These are phyloP conservation scores for Drosophila bifasciata DNA, from an alignment of 1,140 invertebrate genomes.

Conservation along the genomic window DNA sequence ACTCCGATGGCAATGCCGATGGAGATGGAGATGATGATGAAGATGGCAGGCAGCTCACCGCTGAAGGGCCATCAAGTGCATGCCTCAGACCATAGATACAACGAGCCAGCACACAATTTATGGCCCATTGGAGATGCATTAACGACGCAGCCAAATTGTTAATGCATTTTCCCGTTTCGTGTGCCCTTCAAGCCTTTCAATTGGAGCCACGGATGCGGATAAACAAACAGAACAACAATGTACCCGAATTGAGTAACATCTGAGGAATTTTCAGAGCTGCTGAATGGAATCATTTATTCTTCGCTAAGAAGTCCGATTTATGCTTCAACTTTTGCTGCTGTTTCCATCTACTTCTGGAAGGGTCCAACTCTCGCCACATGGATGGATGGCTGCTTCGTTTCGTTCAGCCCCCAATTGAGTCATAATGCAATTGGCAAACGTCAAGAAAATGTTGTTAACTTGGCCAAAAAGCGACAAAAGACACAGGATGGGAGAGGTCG, in stretches of 20 bases:
- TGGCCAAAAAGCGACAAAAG: conserved; percentile 25
- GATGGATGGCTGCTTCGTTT: conserved; percentile 46
- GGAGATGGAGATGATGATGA: conserved; percentile 9
- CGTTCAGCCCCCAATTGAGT: conserved; percentile 77
- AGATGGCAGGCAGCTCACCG: conserved; percentile 25
- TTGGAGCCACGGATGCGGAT: conserved; percentile 2
- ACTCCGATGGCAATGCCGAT: not conserved
- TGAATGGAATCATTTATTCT: not conserved
- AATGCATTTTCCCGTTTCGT: conserved; percentile 63
- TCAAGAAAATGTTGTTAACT: conserved; percentile 80
- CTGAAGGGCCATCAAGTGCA: not conserved
- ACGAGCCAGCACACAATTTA: conserved; percentile 63
- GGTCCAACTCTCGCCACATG: conserved; percentile 24
- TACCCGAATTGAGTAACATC: conserved; percentile 1
- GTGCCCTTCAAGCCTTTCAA: conserved; percentile 34
- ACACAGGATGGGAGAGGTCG: not conserved
- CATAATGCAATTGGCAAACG: conserved; percentile 82
- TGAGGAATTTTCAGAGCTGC: not conserved
- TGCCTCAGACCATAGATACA: conserved; percentile 51
- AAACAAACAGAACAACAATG: conserved; percentile 29
- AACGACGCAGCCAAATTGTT: conserved; percentile 69
- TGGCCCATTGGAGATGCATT: conserved; percentile 77
- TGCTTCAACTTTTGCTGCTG: not conserved
- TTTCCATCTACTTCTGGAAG: conserved; percentile 24
- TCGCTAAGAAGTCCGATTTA: too few species aligned